phyloP scores from a whole-genome alignment of 2,113 vertebrate genomes.

The Dicaeum eximium region DNA sequence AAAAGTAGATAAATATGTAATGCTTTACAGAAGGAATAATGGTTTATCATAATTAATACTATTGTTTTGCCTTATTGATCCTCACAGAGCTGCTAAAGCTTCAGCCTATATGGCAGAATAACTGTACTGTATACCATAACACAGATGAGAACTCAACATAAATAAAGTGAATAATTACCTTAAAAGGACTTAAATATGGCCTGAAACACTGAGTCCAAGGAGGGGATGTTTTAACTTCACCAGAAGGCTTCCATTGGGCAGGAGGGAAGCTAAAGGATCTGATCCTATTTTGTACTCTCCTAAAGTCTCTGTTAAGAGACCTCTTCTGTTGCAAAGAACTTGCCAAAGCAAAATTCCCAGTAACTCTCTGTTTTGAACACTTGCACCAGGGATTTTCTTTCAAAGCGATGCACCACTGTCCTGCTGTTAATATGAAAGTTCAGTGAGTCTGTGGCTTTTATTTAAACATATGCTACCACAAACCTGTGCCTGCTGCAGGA shows the following conservation, averaged over 20 bases:
- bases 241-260: background rate
- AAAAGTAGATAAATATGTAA: background rate
- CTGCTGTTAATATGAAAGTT: background rate
- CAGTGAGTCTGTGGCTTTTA: background rate
- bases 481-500: background rate
- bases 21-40: background rate
- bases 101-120: background rate
- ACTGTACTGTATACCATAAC: background rate
- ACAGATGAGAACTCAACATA: background rate
- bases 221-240: background rate
- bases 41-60: background rate
- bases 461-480: background rate
- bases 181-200: background rate
- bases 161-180: background rate
- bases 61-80: background rate
- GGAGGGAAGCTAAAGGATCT: background rate
- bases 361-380: background rate
- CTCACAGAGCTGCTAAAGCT: background rate
- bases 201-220: background rate
- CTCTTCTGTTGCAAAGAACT: background rate
- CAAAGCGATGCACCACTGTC: background rate
- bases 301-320: background rate
- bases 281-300: background rate
- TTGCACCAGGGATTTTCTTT: background rate
- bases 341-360: background rate